A percentile compares a stretch with the other conserved stretches of the same genome.
These are phyloP conservation scores for Garrulus glandarius DNA, from an alignment of 2,797 vertebrate species.

Conservation along the genomic window DNA sequence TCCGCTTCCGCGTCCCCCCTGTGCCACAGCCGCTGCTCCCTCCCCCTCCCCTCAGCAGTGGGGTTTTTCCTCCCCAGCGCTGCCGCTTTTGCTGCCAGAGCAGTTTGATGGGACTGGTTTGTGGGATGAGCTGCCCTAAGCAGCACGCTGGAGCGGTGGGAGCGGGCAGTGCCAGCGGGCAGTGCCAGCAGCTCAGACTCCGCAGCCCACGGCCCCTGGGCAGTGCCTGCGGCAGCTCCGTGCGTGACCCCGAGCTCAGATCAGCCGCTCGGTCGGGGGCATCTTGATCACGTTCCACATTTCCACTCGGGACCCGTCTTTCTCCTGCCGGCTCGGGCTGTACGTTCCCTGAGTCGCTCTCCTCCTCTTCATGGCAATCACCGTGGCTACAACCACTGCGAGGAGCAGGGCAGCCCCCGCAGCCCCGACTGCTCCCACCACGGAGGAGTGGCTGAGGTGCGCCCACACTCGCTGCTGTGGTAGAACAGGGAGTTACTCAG, in stretches of 20 bases:
- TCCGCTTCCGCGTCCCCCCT: accelerated
- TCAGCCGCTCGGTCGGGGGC: constrained; percentile 70
- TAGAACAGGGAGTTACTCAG: constrained; percentile 51
- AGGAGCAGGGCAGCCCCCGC: constrained; percentile 61
- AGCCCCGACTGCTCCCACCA: constrained; percentile 61
- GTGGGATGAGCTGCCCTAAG: neutral
- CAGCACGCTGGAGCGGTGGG: neutral
- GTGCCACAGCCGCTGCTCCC: neutral
- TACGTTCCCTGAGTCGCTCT: constrained; percentile 75
- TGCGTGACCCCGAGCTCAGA: neutral
- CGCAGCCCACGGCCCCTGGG: neutral
- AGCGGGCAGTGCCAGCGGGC: neutral
- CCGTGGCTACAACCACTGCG: neutral
- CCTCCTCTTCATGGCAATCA: constrained; percentile 60
- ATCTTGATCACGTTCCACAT: constrained; percentile 75
- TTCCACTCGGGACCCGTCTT: constrained; percentile 69
- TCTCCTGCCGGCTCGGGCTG: constrained; percentile 72
- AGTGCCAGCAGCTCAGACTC: neutral
- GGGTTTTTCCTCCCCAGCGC: neutral
- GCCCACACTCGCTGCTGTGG: constrained; percentile 57
- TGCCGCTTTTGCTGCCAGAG: neutral
- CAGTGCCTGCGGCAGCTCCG: neutral
- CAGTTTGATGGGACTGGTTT: accelerated
- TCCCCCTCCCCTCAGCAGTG: neutral
- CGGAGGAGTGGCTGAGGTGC: constrained; percentile 51